phyloP scores from a whole-genome alignment of 2,113 vertebrate genomes.

The Pomatorhinus ruficollis region DNA sequence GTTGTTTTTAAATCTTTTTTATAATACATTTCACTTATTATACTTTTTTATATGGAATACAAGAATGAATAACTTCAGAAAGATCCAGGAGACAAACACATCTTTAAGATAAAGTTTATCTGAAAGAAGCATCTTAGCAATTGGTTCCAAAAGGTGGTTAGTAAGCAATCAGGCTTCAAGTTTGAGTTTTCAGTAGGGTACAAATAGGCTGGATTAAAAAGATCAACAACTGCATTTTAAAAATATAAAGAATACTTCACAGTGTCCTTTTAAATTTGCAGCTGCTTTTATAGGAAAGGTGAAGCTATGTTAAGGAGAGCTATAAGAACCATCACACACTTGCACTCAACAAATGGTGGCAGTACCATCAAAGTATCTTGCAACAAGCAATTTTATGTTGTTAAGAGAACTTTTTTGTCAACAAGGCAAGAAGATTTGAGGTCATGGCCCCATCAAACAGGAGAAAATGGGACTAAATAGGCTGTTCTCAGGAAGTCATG shows the following conservation, averaged over 20 bases:
- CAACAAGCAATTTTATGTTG: not conserved
- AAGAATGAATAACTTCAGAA: not conserved
- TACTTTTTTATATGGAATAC: not conserved
- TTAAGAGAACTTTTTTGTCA: not conserved
- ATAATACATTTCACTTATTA: not conserved
- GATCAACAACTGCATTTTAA: not conserved
- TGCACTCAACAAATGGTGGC: not conserved
- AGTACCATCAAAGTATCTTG: not conserved
- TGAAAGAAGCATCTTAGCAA: not conserved
- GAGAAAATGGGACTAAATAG: not conserved
- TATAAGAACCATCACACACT: not conserved
- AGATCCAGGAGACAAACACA: not conserved
- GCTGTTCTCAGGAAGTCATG: not conserved
- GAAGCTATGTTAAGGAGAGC: not conserved
- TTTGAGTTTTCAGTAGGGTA: not conserved
- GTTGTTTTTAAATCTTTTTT: not conserved
- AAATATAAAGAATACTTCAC: not conserved
- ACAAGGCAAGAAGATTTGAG: accelerated
- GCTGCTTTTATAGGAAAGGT: not conserved
- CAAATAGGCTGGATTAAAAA: not conserved
- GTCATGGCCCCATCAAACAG: not conserved
- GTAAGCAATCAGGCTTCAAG: not conserved
- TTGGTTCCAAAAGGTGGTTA: not conserved
- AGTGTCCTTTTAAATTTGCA: not conserved
- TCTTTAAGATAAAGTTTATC: not conserved